Base-by-base conservation (phyloP, 2,888 invertebrate genomes). In the Scaptomyza polygonia region DNA sequence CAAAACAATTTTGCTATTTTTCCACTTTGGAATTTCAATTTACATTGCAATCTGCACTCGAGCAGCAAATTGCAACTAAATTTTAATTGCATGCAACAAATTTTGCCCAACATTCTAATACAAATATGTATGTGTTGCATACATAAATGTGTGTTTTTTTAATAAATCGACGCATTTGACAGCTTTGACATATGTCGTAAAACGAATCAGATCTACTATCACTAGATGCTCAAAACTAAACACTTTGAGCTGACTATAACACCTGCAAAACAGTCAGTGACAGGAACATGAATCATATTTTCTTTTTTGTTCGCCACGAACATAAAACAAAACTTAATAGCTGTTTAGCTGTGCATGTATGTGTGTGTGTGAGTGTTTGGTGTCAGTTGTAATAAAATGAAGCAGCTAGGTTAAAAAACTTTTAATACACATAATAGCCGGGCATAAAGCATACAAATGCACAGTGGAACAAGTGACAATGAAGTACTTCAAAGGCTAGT, bases 301-400 rank as follows among this genome's bases (percentile, higher is more conserved):
- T 45, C 40, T 44, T 32, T 47, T 39, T 27, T 29, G 63, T 64
- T 67, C 53, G 65, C 59, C 47, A 52, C 52, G 63, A 18, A 63
- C 82, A 85, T 84, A 85, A 84, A 87, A 84, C 87, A 81, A 85
- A 86, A 84, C 71, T 81, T 87, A 84, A 87, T 84, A 77, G 87
- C 71, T 66, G 79, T 67, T 67, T 67, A 74, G 42, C 47, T 36
- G 16, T 14, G 53, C 18, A 48, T 47, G 45, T 27, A 39, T 27
- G 52, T 40, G 57, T 66, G 62, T 58, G 48, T 43, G 56, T 14
- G 32, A 43, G 32, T 54, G 42, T 51, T 51, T 64, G 42, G 62
- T 87, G 85, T 77, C 84, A 76, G 85, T 67, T 71, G 88, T 83
- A 79, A 88, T 86, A 88, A 80, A 86, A 83, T 74, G 81, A 73